These are phyloP conservation scores for Cheiracanthium punctorium DNA, from an alignment of 2,888 invertebrate genomes.

Conservation along the genomic window DNA sequence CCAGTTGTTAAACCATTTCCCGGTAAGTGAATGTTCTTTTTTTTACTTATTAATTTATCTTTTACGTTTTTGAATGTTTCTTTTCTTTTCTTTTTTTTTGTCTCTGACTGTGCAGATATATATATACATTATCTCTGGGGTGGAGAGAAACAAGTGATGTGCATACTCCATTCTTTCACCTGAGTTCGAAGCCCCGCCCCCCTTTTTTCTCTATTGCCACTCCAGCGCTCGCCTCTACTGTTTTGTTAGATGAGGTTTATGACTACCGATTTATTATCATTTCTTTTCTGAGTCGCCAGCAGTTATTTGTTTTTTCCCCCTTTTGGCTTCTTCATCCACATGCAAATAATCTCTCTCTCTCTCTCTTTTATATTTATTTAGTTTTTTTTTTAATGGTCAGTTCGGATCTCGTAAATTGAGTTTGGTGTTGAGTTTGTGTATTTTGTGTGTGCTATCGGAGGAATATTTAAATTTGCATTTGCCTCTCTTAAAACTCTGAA, in stretches of 20 bases:
- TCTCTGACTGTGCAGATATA: not conserved
- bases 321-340: no score
- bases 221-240: not conserved
- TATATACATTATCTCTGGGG: not conserved
- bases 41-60: not conserved
- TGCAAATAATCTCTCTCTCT: no score
- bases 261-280: not conserved
- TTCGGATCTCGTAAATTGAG: no score
- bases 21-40: not conserved
- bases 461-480: no score
- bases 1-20: not conserved
- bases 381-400: no score
- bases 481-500: no score
- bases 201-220: not conserved
- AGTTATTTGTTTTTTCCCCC: no score
- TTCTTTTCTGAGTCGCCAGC: not conserved
- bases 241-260: not conserved
- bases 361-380: no score
- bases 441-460: no score
- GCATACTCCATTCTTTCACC: not conserved
- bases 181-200: not conserved
- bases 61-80: not conserved
- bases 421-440: no score
- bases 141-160: not conserved
- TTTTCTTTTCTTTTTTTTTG: not conserved